Base-by-base conservation (phyloP, 2,888 invertebrate species). In the Allophyes oxyacanthae region DNA sequence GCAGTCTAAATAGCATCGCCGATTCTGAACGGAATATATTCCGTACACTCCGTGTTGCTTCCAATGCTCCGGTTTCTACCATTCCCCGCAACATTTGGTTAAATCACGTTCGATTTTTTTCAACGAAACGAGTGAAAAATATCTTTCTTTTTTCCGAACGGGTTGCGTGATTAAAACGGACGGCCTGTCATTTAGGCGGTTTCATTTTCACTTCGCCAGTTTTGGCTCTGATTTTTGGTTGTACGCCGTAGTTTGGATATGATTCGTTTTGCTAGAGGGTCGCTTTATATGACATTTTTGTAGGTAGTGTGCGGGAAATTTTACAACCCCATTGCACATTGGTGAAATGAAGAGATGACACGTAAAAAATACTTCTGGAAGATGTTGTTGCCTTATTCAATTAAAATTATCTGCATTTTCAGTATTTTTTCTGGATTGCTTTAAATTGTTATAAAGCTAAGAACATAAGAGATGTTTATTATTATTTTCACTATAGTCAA, bases 1-100 rank as follows among this genome's bases (percentile, higher is more conserved):
- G 86, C 86, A 86, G 89, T 86, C 86, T 87, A 87, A 90, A 90
- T 91, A 91, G 88, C 92, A 89, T 89, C 86, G 85, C 87, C 87
- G 89, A 88, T 89, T 89, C 84, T 83, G 87, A 89, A 91, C 64
- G 43, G 54, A 64, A 64, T 91, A 91, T 88, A 90, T 91, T 91
- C 88, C 84, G 85, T 85, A 81, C 72, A 82, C 79, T 84, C 81
- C 86, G 87, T 87, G 85, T 82, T 85, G 85, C 83, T 86, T 79
- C 78, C 79, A 86, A 86, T 84, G 82, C 83, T 82, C 59, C 81
- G 85, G 84, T 85, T 85, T 79, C 74, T 69, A 70, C 62, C 71
- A 6, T 28, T 28, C 28, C 8, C 28, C 28, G 28, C 28, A 6
- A 28, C 74, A 72, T 78, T 80, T 78, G 76, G 78, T 82, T 82